Percentiles rank a stretch among this genome's conserved stretches.
These are phyloP conservation scores for Melangyna quadrimaculata DNA, from an alignment of 2,888 invertebrate genomes.

Conservation along the genomic window DNA sequence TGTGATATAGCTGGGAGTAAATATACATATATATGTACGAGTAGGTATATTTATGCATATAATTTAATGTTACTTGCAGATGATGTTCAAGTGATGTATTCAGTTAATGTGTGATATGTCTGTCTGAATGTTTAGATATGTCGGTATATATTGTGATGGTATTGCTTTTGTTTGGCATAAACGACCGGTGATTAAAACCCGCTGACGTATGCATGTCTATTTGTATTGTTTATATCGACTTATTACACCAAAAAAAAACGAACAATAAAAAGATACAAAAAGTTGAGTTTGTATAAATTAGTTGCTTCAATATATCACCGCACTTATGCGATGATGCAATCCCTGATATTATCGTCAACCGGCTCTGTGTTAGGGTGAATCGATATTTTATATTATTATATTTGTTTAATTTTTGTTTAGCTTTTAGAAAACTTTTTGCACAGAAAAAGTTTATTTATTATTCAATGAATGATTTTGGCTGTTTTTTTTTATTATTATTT, in stretches of 20 bases:
- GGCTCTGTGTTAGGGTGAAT: slow-evolving; percentile 10
- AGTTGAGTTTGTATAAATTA: neutral
- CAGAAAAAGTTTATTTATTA: slow-evolving; percentile 27
- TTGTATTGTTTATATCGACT: slow-evolving; percentile 29
- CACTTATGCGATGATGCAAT: slow-evolving; percentile 63
- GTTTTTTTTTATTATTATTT: neutral
- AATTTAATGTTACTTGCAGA: slow-evolving; percentile 45
- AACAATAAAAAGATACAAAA: neutral
- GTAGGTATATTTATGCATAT: neutral
- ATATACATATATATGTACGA: neutral
- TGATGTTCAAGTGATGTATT: slow-evolving; percentile 38
- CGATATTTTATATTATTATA: slow-evolving; percentile 12
- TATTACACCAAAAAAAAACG: neutral
- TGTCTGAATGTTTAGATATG: neutral
- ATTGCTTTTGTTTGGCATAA: slow-evolving; percentile 22
- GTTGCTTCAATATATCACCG: slow-evolving; percentile 8
- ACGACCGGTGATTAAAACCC: slow-evolving; percentile 39
- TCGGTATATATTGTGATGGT: too few relatives aligned
- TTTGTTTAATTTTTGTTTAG: neutral
- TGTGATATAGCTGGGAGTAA: neutral
- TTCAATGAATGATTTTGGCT: slow-evolving; percentile 33
- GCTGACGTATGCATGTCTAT: slow-evolving; percentile 65
- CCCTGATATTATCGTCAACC: slow-evolving; percentile 39
- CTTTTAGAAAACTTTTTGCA: slow-evolving; percentile 21
- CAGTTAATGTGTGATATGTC: slow-evolving; percentile 6